These are phyloP conservation scores for Steatornis caripensis DNA, from an alignment of 2,113 vertebrate genomes.

Conservation along the genomic window DNA sequence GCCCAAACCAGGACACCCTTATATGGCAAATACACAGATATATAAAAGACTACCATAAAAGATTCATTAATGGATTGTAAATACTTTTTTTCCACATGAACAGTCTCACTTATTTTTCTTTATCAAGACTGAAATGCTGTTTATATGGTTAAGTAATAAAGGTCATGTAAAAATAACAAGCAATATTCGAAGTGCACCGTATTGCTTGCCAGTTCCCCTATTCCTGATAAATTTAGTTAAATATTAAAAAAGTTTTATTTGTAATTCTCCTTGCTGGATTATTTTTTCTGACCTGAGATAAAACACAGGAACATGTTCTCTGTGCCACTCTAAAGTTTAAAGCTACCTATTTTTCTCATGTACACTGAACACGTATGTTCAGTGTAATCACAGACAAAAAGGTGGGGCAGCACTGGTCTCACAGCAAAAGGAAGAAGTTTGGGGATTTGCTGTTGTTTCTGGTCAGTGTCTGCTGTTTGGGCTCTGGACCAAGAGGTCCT, in stretches of 20 bases:
- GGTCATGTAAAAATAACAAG: background rate
- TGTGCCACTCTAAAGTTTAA: background rate
- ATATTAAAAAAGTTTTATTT: conserved; percentile 1
- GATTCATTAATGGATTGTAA: background rate
- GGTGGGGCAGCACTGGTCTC: accelerated
- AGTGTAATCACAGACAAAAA: background rate
- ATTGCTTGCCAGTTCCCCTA: background rate
- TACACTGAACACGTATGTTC: background rate
- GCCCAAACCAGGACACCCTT: too few relatives aligned
- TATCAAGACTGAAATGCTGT: background rate
- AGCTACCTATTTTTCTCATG: background rate
- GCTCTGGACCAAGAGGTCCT: background rate
- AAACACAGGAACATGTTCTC: background rate
- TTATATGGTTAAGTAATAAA: background rate
- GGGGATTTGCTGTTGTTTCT: background rate
- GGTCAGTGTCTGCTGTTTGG: background rate
- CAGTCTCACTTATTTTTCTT: background rate
- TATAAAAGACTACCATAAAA: background rate
- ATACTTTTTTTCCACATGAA: background rate
- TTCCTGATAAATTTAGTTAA: conserved; percentile 17
- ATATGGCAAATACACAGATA: background rate
- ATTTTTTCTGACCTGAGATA: background rate
- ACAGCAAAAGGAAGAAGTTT: background rate
- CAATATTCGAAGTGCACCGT: background rate
- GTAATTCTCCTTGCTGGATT: background rate